Evolutionary conservation across 2,888 invertebrate genomes (phyloP).

Genomic region (Malachius bipustulatus): DNA sequence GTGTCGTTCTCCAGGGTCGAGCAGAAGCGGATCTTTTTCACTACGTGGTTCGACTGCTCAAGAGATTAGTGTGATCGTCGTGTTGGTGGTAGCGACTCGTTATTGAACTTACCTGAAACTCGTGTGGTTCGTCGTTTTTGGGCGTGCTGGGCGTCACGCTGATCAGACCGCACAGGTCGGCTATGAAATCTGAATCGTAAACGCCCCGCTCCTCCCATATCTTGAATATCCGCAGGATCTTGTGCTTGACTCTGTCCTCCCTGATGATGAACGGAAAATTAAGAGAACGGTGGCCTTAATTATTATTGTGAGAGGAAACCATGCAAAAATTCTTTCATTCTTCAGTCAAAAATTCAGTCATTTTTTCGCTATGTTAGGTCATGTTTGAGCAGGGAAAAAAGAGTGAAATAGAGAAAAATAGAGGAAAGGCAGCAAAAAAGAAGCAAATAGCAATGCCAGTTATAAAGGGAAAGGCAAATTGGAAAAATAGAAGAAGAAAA

Average conservation of each 20-base stretch:
- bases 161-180: conserved; percentile 73
- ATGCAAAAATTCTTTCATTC: no score
- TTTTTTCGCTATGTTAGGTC: no score
- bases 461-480: no score
- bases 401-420: no score
- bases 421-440: no score
- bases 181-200: conserved; percentile 80
- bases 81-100: conserved; percentile 6
- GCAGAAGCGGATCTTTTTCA: conserved; percentile 65
- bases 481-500: no score
- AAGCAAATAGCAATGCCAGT: no score
- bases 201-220: conserved; percentile 93
- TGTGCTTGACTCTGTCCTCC: conserved; percentile 79
- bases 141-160: conserved; percentile 63
- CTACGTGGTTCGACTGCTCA: conserved; percentile 59
- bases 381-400: no score
- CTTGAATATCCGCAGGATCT: conserved; percentile 80
- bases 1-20: conserved; percentile 62
- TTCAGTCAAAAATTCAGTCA: no score
- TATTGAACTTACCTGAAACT: conserved; percentile 63
- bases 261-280: conserved; percentile 43
- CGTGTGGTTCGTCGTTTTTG: conserved; percentile 53
- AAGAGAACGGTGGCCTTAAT: no score
- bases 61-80: conserved; percentile 25
- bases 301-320: no score